Conservation (phyloP, 2,797 vertebrate genomes). For the Muscicapa striata region DNA sequence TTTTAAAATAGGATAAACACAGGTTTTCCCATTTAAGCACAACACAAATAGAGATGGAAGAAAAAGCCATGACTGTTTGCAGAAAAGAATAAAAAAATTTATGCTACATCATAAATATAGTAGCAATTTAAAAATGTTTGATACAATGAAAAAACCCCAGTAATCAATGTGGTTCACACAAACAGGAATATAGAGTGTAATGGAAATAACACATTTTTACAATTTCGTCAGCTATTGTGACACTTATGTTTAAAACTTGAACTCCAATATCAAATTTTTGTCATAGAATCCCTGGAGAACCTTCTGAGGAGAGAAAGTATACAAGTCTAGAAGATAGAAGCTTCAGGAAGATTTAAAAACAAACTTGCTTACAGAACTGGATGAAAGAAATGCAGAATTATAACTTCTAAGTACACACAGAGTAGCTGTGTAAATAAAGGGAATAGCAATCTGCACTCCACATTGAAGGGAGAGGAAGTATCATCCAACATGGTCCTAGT, state of each 20-base stretch:
- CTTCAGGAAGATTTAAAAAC: neutral
- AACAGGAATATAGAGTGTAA: neutral
- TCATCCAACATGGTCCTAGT: rapidly evolving
- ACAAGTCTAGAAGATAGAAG: neutral
- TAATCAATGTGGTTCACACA: neutral
- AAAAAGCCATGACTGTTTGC: neutral
- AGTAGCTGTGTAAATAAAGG: neutral
- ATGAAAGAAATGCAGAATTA: neutral
- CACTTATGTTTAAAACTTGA: neutral
- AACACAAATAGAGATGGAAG: neutral
- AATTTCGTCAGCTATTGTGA: neutral
- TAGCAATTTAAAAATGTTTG: neutral
- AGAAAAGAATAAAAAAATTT: neutral
- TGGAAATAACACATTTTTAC: neutral
- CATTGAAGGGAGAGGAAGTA: neutral
- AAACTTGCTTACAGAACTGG: neutral
- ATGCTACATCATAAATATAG: neutral
- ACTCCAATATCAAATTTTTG: neutral
- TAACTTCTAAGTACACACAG: neutral
- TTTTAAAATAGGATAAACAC: neutral
- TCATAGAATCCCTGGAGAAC: neutral
- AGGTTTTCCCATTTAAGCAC: neutral
- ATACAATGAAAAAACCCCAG: rapidly evolving
- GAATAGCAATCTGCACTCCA: neutral
- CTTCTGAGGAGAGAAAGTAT: neutral